Evolutionary conservation across 2,797 vertebrate genomes (phyloP).

Genomic region (Lepilemur septentrionalis): DNA sequence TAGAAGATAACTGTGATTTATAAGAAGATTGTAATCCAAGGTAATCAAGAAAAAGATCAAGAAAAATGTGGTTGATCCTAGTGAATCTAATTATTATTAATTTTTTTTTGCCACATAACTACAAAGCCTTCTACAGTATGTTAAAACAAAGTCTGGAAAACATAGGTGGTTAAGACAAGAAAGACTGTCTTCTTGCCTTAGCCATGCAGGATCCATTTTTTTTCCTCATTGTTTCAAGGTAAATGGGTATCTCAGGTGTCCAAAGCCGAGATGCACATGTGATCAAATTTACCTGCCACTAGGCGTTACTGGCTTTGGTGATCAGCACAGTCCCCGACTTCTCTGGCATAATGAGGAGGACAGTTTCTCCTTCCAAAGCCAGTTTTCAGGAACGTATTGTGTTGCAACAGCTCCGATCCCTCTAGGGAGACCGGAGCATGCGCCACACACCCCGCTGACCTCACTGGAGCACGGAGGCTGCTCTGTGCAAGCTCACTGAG

Average conservation of each 20-base stretch:
- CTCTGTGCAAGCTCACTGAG: rapidly evolving
- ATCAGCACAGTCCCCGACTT: not conserved
- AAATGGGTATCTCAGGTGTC: not conserved
- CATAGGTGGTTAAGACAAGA: not conserved
- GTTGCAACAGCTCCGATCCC: not conserved
- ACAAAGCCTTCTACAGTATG: not conserved
- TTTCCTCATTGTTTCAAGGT: not conserved
- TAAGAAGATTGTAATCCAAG: not conserved
- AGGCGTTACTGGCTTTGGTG: not conserved
- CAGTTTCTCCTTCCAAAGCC: not conserved
- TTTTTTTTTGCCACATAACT: not conserved
- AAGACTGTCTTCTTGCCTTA: not conserved
- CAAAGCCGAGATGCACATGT: not conserved
- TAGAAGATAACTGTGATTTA: not conserved
- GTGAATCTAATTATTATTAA: not conserved
- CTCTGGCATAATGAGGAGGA: not conserved
- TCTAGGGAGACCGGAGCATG: not conserved
- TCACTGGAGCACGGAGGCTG: rapidly evolving
- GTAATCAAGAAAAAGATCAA: not conserved
- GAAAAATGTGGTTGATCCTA: not conserved
- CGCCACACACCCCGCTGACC: rapidly evolving
- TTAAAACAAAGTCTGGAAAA: not conserved
- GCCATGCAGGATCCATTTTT: not conserved
- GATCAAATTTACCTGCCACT: not conserved
- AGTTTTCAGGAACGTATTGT: not conserved